phyloP scores from a whole-genome alignment of 2,888 invertebrate genomes.

The Oscheius myriophilus region DNA sequence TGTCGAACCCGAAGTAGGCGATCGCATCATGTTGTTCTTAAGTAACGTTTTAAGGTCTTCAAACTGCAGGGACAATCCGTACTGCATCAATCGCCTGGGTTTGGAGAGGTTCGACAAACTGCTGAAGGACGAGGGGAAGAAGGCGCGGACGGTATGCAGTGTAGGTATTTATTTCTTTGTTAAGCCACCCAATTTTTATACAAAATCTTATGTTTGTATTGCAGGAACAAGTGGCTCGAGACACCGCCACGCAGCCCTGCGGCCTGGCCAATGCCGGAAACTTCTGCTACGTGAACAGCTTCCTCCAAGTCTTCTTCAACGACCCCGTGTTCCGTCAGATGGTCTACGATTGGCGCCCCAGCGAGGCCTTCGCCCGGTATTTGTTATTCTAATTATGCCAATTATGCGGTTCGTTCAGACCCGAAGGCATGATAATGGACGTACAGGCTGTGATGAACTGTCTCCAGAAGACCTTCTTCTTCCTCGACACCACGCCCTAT shows the following conservation, averaged over 20 bases:
- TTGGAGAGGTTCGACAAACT: constrained; percentile 67
- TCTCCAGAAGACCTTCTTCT: constrained; percentile 63
- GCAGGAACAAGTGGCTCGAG: constrained; percentile 50
- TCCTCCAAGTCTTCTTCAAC: constrained; percentile 70
- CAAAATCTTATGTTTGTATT: background rate
- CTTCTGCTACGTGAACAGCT: constrained; percentile 69
- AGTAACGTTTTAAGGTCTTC: constrained; percentile 13
- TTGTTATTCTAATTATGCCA: constrained; percentile 5
- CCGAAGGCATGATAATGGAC: constrained; percentile 53
- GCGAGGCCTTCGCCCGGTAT: constrained; percentile 40
- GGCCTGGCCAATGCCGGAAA: constrained; percentile 65
- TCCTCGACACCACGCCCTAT: constrained; percentile 64
- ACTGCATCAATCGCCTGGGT: constrained; percentile 63
- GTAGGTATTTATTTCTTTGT: no score
- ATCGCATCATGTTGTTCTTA: background rate
- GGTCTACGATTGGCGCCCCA: constrained; percentile 63
- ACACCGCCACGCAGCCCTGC: constrained; percentile 58
- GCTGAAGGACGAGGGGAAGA: constrained; percentile 42
- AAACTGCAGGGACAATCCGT: constrained; percentile 64
- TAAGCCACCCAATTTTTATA: no score
- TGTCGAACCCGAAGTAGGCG: constrained; percentile 52
- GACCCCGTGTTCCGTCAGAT: constrained; percentile 65
- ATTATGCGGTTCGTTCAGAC: constrained; percentile 30
- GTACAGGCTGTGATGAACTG: constrained; percentile 62
- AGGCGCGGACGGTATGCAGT: no score